These are phyloP conservation scores for Enteromius paludinosus DNA, from an alignment of 2,797 vertebrate genomes.

Conservation along the genomic window DNA sequence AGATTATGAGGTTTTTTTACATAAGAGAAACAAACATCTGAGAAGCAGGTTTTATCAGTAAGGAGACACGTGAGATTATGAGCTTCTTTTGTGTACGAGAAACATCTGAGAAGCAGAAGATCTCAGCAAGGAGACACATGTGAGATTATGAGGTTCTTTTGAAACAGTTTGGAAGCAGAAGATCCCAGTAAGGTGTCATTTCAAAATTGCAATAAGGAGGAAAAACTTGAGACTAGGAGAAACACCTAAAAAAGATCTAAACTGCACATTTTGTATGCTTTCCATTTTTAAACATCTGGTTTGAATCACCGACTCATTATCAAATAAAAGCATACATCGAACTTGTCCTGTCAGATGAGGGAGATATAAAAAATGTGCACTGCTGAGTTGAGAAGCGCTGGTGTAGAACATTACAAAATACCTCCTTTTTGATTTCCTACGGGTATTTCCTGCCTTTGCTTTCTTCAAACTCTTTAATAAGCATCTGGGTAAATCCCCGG, in stretches of 20 bases:
- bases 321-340: not conserved
- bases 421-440: not conserved
- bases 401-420: slow-evolving; percentile 21
- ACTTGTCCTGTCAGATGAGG: slow-evolving; percentile 2
- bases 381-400: not conserved
- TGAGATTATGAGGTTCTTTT: not conserved
- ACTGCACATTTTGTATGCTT: not conserved
- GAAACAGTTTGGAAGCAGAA: not conserved
- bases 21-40: not conserved
- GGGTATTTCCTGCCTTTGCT: not conserved
- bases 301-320: not conserved
- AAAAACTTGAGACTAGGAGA: not conserved
- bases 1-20: not conserved
- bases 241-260: not conserved
- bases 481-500: not conserved
- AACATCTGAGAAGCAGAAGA: not conserved
- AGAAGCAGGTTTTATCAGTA: not conserved
- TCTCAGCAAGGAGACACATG: not conserved
- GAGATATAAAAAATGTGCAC: not conserved
- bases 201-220: not conserved
- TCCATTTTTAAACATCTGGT: not conserved
- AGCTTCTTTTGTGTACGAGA: not conserved
- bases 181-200: not conserved
- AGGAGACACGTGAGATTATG: not conserved
- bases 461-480: not conserved